phyloP scores from a whole-genome alignment of 2,113 vertebrate genomes.

The Hassar affinis region DNA sequence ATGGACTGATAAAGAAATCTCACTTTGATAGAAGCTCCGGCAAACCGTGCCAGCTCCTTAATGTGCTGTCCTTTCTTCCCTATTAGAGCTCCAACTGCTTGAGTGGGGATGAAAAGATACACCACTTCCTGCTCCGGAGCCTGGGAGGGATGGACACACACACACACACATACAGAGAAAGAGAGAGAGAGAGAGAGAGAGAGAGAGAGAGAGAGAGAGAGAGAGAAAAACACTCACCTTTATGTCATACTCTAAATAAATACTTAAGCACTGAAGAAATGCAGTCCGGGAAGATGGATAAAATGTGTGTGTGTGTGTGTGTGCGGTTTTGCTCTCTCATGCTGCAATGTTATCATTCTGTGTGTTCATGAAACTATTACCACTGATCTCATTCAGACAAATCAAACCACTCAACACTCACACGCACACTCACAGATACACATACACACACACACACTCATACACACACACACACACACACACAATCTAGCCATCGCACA shows the following conservation, averaged over 20 bases:
- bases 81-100: slow-evolving; percentile 93
- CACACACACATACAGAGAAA: slow-evolving; percentile 15
- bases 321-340: too few relatives aligned
- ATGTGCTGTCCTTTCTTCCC: slow-evolving; percentile 97
- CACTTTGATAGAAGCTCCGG: slow-evolving; percentile 95
- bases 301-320: not conserved
- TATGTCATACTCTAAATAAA: not conserved
- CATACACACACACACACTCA: too few relatives aligned
- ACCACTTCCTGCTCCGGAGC: slow-evolving; percentile 88
- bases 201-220: too few relatives aligned
- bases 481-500: not conserved
- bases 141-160: slow-evolving; percentile 61
- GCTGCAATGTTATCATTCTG: too few relatives aligned
- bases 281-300: slow-evolving; percentile 5
- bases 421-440: too few relatives aligned
- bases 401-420: too few relatives aligned
- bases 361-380: too few relatives aligned
- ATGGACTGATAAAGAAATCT: slow-evolving; percentile 35
- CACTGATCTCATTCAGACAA: too few relatives aligned
- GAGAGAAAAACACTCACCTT: slow-evolving; percentile 4
- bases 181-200: too few relatives aligned
- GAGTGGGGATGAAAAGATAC: slow-evolving; percentile 93
- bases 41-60: slow-evolving; percentile 91
- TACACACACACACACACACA: not conserved
- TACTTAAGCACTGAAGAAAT: not conserved